A percentile compares a stretch with the other conserved stretches of the same genome.
Evolutionary conservation across 2,113 vertebrate genomes (phyloP).

Genomic region (Cavia porcellus): DNA sequence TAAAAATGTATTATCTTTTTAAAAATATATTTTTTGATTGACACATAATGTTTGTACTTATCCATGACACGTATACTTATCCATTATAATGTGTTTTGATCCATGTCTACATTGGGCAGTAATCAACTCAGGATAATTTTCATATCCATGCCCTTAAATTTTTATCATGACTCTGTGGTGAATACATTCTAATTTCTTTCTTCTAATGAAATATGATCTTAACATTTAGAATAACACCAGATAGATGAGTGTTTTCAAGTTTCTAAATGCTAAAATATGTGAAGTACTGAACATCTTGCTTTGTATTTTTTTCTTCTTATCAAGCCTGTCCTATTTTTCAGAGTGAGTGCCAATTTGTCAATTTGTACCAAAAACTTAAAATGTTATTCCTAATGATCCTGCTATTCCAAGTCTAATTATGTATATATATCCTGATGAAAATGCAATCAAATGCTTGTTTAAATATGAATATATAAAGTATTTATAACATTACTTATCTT

Average conservation of each 20-base stretch:
- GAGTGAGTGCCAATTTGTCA: constrained; percentile 33
- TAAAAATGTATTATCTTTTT: not conserved
- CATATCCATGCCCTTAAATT: not conserved
- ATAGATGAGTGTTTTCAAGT: constrained; percentile 27
- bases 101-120: not conserved
- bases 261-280: not conserved
- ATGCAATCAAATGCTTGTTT: not conserved
- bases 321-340: constrained; percentile 18
- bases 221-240: constrained; percentile 45
- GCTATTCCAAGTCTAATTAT: not conserved
- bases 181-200: not conserved
- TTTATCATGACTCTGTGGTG: not conserved
- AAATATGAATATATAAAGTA: not conserved
- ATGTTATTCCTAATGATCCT: not conserved
- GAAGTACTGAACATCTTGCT: constrained; percentile 39
- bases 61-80: not conserved
- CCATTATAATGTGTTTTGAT: not conserved
- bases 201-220: constrained; percentile 29
- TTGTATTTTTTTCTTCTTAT: not conserved
- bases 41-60: not conserved
- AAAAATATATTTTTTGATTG: not conserved
- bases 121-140: not conserved
- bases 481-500: constrained; percentile 13
- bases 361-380: constrained; percentile 33
- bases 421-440: not conserved